Conservation (phyloP, 1,140 invertebrate species). For the Cydia pomonella region DNA sequence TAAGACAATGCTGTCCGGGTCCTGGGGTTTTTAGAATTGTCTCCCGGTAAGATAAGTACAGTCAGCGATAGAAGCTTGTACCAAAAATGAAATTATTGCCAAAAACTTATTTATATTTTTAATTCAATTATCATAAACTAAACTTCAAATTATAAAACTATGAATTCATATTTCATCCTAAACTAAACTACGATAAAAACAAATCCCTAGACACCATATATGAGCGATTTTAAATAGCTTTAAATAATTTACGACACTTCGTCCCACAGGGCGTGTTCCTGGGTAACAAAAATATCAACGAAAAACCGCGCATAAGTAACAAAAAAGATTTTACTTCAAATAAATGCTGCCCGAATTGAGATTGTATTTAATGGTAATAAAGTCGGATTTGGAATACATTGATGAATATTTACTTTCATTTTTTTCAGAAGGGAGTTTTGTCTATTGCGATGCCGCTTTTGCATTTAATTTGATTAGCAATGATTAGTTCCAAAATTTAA, state of each 20-base stretch:
- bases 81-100: too few species aligned
- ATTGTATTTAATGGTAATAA: background rate
- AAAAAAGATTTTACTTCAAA: background rate
- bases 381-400: background rate
- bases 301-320: background rate
- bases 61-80: too few species aligned
- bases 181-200: background rate
- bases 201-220: background rate
- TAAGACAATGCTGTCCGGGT: slow-evolving; percentile 50
- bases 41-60: too few species aligned
- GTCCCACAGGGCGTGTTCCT: slow-evolving; percentile 11
- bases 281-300: background rate
- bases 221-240: slow-evolving; percentile 5
- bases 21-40: too few species aligned
- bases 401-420: background rate
- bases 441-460: slow-evolving; percentile 2
- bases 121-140: background rate
- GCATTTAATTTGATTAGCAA: slow-evolving; percentile 14
- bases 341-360: background rate
- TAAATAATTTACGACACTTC: slow-evolving; percentile 18
- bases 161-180: background rate
- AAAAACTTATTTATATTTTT: too few species aligned
- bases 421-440: background rate
- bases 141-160: background rate
- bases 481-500: background rate